Evolutionary conservation across 2,888 invertebrate species (phyloP).

Genomic region (Rhaphigaster nebulosa): DNA sequence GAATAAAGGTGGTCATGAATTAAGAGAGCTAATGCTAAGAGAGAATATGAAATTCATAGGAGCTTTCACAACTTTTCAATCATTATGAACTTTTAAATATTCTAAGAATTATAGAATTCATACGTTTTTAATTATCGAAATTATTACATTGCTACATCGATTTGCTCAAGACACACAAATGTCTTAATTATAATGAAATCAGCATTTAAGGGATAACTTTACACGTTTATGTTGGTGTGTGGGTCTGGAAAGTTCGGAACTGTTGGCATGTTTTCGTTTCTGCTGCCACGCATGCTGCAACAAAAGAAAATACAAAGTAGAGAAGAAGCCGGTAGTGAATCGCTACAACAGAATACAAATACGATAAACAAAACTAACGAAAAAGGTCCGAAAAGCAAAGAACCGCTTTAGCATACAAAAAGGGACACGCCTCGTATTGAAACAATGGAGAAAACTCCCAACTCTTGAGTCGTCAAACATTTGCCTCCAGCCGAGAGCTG

Average conservation of each 20-base stretch:
- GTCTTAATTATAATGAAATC: not conserved
- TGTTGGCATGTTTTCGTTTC: not conserved
- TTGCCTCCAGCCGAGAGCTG: not conserved
- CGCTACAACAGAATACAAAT: constrained; percentile 39
- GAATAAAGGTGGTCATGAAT: too few relatives aligned
- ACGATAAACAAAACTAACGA: constrained; percentile 26
- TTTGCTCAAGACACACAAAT: too few relatives aligned
- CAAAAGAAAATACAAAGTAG: not conserved
- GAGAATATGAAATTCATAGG: too few relatives aligned
- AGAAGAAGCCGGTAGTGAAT: constrained; percentile 7
- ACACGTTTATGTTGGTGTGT: not conserved
- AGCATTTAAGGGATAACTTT: not conserved
- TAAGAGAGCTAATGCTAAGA: too few relatives aligned
- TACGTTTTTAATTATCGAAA: too few relatives aligned
- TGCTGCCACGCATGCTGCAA: not conserved
- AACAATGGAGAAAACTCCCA: constrained; percentile 41
- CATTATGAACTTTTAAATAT: too few relatives aligned
- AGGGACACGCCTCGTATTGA: constrained; percentile 3
- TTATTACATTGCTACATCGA: too few relatives aligned
- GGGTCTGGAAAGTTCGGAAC: not conserved
- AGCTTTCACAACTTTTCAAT: too few relatives aligned
- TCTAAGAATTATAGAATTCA: too few relatives aligned
- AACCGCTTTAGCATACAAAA: constrained; percentile 39
- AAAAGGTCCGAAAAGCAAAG: constrained; percentile 25
- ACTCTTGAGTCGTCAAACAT: not conserved